A percentile compares a stretch with the other conserved stretches of the same genome.
Conservation (phyloP, 2,113 vertebrate genomes). For the Tachysurus vachellii region DNA sequence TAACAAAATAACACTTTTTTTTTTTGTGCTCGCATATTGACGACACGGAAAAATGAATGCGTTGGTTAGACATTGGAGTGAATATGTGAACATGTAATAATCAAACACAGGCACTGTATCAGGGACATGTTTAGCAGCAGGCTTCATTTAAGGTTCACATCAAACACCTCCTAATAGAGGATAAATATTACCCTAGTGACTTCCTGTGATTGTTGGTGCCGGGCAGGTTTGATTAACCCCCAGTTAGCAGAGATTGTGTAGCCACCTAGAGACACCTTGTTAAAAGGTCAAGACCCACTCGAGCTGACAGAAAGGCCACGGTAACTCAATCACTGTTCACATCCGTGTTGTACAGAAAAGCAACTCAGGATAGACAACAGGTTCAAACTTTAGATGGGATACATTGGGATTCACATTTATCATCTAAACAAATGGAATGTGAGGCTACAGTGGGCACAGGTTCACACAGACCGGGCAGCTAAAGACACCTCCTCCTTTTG, state of each 20-base stretch:
- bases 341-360: not conserved
- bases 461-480: not conserved
- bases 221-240: not conserved
- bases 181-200: not conserved
- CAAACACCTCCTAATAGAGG: not conserved
- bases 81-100: not conserved
- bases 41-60: not conserved
- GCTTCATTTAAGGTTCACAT: not conserved
- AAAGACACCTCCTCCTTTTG: not conserved
- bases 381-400: not conserved
- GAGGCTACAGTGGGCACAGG: not conserved
- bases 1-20: not conserved
- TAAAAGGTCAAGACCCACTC: not conserved
- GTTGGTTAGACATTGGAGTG: not conserved
- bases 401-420: not conserved
- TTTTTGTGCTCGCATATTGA: not conserved
- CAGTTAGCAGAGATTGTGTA: not conserved
- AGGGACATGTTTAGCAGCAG: not conserved
- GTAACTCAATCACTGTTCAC: not conserved
- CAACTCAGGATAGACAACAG: not conserved
- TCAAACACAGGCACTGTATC: not conserved
- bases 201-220: not conserved
- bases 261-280: not conserved
- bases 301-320: not conserved
- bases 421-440: not conserved